phyloP scores from a whole-genome alignment of 2,113 vertebrate species.

The Scomber scombrus region DNA sequence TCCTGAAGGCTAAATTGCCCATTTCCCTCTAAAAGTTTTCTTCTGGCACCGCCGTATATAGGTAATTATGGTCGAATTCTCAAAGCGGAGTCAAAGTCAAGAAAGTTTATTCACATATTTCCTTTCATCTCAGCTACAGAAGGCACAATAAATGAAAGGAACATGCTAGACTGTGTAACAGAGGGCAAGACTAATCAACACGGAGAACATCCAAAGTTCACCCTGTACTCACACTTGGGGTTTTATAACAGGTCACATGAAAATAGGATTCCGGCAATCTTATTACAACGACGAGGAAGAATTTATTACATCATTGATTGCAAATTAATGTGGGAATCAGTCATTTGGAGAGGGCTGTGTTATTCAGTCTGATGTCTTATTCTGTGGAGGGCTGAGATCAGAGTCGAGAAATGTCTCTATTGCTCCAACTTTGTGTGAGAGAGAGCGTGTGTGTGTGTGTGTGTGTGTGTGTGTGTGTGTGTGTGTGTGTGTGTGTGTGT shows the following conservation, averaged over 20 bases:
- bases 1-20: slow-evolving; percentile 29
- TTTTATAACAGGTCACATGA: slow-evolving; percentile 30
- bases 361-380: slow-evolving; percentile 51
- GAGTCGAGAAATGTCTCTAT: slow-evolving; percentile 22
- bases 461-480: not conserved
- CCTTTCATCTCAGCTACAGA: not conserved
- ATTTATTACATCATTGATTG: slow-evolving; percentile 58
- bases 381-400: slow-evolving; percentile 40
- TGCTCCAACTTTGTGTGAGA: slow-evolving; percentile 12
- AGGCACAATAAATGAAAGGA: not conserved
- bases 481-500: not conserved
- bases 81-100: not conserved
- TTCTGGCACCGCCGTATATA: not conserved
- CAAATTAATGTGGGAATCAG: slow-evolving; percentile 47
- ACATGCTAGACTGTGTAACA: not conserved
- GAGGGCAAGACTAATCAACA: not conserved
- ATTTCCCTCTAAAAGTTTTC: slow-evolving; percentile 12
- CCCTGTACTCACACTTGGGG: slow-evolving; percentile 1
- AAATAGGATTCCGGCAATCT: slow-evolving; percentile 20
- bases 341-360: slow-evolving; percentile 25
- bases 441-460: not conserved
- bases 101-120: slow-evolving; percentile 1
- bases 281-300: slow-evolving; percentile 13
- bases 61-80: slow-evolving; percentile 7
- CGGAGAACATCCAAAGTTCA: not conserved